Conservation (phyloP, 2,888 invertebrate species). For the Tiliacea citrago region DNA sequence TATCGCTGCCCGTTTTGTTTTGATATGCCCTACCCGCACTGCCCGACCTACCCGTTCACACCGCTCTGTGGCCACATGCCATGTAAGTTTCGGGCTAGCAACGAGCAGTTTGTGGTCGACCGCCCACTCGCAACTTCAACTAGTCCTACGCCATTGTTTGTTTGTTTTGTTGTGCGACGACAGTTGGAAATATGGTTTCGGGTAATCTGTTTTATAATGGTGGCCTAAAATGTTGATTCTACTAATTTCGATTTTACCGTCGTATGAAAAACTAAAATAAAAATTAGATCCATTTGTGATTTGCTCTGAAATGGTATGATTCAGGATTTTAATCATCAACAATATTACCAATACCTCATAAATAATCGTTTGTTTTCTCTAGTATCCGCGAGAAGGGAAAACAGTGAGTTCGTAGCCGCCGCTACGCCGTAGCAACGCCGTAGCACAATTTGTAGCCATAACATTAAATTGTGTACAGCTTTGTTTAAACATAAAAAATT, state of each 20-base stretch:
- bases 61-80: constrained; percentile 68
- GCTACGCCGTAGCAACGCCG: constrained; percentile 22
- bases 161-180: constrained; percentile 53
- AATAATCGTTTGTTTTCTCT: neutral
- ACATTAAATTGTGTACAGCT: neutral
- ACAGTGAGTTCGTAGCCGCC: constrained; percentile 7
- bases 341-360: neutral
- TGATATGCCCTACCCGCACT: constrained; percentile 74
- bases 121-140: constrained; percentile 67
- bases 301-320: neutral
- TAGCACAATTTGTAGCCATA: constrained; percentile 7
- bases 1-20: constrained; percentile 77
- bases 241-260: neutral
- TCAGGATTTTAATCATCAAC: neutral
- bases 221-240: too few species aligned
- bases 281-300: neutral
- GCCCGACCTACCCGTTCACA: constrained; percentile 50
- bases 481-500: neutral
- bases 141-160: constrained; percentile 65
- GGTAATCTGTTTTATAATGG: constrained; percentile 33
- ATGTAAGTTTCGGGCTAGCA: constrained; percentile 77
- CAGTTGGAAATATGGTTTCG: constrained; percentile 51
- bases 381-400: neutral
- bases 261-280: neutral
- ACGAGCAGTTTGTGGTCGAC: constrained; percentile 78